phyloP scores from a whole-genome alignment of 1,140 invertebrate genomes.

The Wiebesia pumilae region DNA sequence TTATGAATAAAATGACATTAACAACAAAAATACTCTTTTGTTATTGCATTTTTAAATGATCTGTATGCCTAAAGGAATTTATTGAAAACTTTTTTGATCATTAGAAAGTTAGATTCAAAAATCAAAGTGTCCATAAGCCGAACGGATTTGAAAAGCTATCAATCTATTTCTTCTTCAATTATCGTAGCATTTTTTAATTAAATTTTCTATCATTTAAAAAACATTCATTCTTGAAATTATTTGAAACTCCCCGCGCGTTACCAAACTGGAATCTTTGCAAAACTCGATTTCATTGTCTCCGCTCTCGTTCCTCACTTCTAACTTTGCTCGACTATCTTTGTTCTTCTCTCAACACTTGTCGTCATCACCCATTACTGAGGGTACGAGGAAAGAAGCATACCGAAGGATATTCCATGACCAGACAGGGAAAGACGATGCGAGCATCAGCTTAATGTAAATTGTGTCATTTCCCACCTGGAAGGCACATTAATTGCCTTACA shows the following conservation, averaged over 20 bases:
- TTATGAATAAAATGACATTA: too few species aligned
- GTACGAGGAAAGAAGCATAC: not conserved
- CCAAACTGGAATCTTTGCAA: slow-evolving; percentile 18
- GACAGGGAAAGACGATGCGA: not conserved
- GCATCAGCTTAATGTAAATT: not conserved
- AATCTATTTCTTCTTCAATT: too few species aligned
- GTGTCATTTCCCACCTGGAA: not conserved
- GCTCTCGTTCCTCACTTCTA: not conserved
- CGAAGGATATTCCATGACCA: not conserved
- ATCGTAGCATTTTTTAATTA: too few species aligned
- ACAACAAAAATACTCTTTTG: too few species aligned
- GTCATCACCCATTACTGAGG: not conserved
- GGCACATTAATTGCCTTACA: not conserved
- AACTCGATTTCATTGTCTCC: slow-evolving; percentile 30
- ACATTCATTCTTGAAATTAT: not conserved
- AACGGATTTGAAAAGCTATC: too few species aligned
- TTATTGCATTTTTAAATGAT: too few species aligned
- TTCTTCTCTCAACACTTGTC: not conserved
- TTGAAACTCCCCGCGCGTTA: not conserved
- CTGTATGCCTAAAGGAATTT: too few species aligned
- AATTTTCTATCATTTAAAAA: not conserved
- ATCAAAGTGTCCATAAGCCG: too few species aligned
- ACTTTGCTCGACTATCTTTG: not conserved
- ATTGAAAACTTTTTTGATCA: too few species aligned
- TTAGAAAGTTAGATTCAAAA: too few species aligned